phyloP scores from a whole-genome alignment of 2,797 vertebrate genomes.

The Galagoides demidoff region DNA sequence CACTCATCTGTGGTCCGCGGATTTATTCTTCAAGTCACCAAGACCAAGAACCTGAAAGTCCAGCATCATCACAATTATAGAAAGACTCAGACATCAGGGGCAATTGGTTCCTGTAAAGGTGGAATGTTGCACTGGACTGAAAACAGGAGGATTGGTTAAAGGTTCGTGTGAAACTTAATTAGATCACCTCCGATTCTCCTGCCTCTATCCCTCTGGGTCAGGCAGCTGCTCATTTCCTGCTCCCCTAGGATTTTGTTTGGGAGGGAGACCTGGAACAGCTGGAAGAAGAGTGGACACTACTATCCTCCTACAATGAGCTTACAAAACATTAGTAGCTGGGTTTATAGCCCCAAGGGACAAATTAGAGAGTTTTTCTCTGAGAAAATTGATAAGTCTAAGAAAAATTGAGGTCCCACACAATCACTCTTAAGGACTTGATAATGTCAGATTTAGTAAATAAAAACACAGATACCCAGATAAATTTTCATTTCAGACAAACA shows the following conservation, averaged over 20 bases:
- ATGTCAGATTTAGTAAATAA: not conserved
- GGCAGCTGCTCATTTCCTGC: not conserved
- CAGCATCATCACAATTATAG: not conserved
- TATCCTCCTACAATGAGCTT: not conserved
- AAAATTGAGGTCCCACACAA: not conserved
- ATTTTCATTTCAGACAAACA: constrained; percentile 27
- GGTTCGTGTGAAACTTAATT: not conserved
- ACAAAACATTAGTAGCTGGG: not conserved
- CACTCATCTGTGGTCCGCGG: too few relatives aligned
- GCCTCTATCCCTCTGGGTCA: not conserved
- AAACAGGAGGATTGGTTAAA: not conserved
- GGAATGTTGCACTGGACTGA: not conserved
- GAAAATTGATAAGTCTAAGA: not conserved
- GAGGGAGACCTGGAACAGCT: not conserved
- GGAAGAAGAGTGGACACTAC: not conserved
- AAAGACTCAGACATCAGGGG: not conserved
- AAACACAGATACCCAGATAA: not conserved
- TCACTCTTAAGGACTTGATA: not conserved
- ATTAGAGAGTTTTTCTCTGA: constrained; percentile 38
- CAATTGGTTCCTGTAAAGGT: not conserved
- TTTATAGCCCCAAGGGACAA: not conserved
- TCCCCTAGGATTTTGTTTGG: not conserved
- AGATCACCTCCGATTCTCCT: not conserved
- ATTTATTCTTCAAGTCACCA: too few relatives aligned
- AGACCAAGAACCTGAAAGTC: too few relatives aligned